Conservation (phyloP, 2,113 vertebrate genomes). For the Aepyceros melampus region DNA sequence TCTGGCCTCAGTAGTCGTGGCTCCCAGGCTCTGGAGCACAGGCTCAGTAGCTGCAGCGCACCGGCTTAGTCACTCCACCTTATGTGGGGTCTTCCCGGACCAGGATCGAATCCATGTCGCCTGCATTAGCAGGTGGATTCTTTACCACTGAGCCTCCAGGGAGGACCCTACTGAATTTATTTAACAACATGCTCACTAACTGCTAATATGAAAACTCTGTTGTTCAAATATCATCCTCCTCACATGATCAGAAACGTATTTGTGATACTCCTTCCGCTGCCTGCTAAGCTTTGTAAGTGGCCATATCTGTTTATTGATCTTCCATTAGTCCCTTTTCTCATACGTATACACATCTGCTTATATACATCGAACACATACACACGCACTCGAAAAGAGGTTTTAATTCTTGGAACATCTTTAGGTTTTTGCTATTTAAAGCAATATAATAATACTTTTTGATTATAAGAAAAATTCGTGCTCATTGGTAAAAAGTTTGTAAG, state of each 20-base stretch:
- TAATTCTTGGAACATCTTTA: neutral
- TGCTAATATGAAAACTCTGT: neutral
- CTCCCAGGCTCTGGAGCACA: neutral
- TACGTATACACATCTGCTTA: neutral
- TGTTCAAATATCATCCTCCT: neutral
- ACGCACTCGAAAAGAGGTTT: neutral
- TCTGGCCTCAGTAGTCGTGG: fast-evolving
- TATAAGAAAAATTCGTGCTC: neutral
- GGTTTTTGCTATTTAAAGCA: neutral
- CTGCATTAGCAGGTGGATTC: neutral
- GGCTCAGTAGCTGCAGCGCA: fast-evolving
- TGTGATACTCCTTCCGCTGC: neutral
- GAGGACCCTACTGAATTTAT: neutral
- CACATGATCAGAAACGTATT: neutral
- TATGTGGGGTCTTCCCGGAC: neutral
- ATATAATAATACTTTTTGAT: neutral
- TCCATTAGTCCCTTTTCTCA: neutral
- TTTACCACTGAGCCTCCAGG: neutral
- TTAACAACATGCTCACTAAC: neutral
- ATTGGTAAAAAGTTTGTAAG: neutral
- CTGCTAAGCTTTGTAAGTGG: neutral
- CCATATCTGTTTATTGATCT: neutral
- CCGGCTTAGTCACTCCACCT: fast-evolving
- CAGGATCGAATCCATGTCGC: neutral
- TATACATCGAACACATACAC: neutral